Evolutionary conservation across 2,113 vertebrate species (phyloP).

Genomic region (Hippolais icterina): DNA sequence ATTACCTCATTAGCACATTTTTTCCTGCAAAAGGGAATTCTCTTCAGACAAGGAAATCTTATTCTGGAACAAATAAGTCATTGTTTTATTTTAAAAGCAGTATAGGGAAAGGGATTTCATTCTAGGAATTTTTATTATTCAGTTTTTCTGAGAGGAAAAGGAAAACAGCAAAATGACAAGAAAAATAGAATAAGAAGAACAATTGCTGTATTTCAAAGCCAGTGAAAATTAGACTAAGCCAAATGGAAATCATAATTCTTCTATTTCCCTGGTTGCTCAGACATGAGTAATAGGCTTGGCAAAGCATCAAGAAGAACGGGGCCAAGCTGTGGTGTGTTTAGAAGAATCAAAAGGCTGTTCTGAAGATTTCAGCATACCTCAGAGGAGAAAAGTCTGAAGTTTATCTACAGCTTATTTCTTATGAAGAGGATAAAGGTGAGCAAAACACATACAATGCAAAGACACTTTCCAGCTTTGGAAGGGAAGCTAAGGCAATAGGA

Average conservation of each 20-base stretch:
- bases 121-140: not conserved
- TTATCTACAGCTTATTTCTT: not conserved
- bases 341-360: constrained; percentile 53
- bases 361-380: not conserved
- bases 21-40: not conserved
- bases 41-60: constrained; percentile 53
- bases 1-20: constrained; percentile 28
- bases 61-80: not conserved
- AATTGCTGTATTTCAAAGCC: constrained; percentile 67
- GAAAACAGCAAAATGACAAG: not conserved
- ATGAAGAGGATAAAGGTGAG: not conserved
- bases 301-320: constrained; percentile 65
- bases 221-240: constrained; percentile 75
- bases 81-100: not conserved
- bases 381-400: not conserved
- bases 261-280: constrained; percentile 53
- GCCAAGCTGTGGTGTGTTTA: constrained; percentile 36
- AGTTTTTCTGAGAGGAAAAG: not conserved
- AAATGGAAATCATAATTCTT: constrained; percentile 77
- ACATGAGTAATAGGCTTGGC: constrained; percentile 76
- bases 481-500: not conserved
- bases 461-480: not conserved
- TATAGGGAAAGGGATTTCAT: not conserved
- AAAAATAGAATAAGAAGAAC: constrained; percentile 46
- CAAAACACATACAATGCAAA: not conserved